Evolutionary conservation across 2,797 vertebrate species (phyloP).

Genomic region (Eidolon dupreanum): DNA sequence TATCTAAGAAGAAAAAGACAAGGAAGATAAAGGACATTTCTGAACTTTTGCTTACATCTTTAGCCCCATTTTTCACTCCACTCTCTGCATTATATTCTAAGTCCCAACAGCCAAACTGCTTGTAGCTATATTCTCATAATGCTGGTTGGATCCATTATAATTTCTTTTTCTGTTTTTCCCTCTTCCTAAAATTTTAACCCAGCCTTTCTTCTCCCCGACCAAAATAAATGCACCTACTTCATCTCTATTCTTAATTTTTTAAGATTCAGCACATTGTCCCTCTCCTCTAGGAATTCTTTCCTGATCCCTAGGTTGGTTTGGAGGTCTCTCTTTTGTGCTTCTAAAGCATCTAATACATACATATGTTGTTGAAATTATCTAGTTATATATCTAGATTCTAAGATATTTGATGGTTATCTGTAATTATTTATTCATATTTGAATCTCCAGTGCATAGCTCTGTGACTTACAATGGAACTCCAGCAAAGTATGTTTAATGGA

Average conservation of each 20-base stretch:
- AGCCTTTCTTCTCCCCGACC: background rate
- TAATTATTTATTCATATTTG: conserved; percentile 2
- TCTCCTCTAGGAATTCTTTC: background rate
- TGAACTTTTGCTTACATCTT: background rate
- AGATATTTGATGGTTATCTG: background rate
- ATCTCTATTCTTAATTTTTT: background rate
- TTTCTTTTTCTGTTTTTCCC: background rate
- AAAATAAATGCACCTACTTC: background rate
- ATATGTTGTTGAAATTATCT: background rate
- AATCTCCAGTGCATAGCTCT: background rate
- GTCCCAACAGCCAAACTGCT: background rate
- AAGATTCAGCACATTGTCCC: background rate
- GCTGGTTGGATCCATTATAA: background rate
- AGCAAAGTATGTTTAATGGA: background rate
- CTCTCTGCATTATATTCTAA: background rate
- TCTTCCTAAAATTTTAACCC: background rate
- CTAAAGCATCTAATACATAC: background rate
- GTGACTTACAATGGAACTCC: background rate
- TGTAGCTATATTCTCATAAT: background rate
- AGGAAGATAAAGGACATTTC: background rate
- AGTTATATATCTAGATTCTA: background rate
- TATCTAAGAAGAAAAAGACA: background rate
- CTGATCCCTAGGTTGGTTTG: background rate
- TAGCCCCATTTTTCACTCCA: background rate
- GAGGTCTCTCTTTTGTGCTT: background rate